phyloP scores from a whole-genome alignment of 2,113 vertebrate species.

The Corapipo altera region DNA sequence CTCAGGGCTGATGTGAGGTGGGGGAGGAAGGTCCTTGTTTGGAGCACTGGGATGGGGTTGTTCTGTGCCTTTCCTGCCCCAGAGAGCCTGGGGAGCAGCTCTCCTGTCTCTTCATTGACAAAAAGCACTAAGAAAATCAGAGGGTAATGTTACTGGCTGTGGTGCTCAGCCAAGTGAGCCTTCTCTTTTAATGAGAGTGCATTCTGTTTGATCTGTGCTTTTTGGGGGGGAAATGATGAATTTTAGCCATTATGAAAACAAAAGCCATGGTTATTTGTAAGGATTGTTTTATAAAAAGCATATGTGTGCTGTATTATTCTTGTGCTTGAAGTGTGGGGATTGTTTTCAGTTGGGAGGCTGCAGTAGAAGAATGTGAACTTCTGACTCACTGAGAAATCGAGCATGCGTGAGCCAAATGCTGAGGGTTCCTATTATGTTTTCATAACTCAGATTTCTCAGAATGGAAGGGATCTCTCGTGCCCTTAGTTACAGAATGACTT shows the following conservation, averaged over 20 bases:
- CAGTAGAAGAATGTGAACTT: constrained; percentile 57
- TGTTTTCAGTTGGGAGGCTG: constrained; percentile 54
- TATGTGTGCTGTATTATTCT: constrained; percentile 60
- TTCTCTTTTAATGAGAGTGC: not conserved
- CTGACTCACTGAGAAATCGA: constrained; percentile 39
- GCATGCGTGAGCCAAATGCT: not conserved
- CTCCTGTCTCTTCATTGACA: not conserved
- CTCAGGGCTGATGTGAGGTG: not conserved
- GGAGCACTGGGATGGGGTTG: not conserved
- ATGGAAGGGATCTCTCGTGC: constrained; percentile 21
- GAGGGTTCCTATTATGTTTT: constrained; percentile 49
- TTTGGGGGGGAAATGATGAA: constrained; percentile 21
- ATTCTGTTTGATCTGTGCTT: constrained; percentile 44
- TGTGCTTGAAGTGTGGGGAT: constrained; percentile 47
- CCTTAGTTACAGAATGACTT: not conserved
- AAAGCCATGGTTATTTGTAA: constrained; percentile 43
- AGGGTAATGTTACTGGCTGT: not conserved
- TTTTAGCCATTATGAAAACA: constrained; percentile 59
- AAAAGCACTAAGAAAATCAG: not conserved
- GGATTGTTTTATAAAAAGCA: constrained; percentile 56
- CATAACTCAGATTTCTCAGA: constrained; percentile 38
- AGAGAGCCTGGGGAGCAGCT: not conserved
- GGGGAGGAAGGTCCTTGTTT: not conserved
- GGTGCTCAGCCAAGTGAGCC: not conserved
- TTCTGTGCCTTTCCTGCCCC: not conserved